phyloP scores from a whole-genome alignment of 2,888 invertebrate species.

The Strigamia transsilvanica region DNA sequence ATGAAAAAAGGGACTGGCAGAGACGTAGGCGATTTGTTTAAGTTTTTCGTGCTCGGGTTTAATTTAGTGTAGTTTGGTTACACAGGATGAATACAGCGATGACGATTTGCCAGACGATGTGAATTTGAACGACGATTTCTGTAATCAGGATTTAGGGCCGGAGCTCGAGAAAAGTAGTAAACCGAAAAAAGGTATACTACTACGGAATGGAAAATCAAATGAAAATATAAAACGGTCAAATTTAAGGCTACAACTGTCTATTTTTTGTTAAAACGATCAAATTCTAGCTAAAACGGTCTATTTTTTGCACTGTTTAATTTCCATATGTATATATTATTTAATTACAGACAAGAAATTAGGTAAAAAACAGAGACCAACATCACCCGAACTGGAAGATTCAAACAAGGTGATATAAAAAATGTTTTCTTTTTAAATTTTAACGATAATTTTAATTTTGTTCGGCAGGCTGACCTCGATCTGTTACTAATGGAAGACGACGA shows the following conservation, averaged over 20 bases:
- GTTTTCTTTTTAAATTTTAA: no score
- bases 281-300: no score
- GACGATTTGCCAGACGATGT: constrained; percentile 81
- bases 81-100: constrained; percentile 63
- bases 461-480: constrained; percentile 59
- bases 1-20: constrained; percentile 64
- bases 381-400: background rate
- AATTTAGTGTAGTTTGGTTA: background rate
- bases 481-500: constrained; percentile 61
- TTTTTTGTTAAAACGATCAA: no score
- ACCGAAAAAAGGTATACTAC: background rate
- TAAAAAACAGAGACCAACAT: background rate
- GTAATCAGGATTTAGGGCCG: constrained; percentile 67
- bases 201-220: no score
- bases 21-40: no score
- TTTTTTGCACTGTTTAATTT: no score
- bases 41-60: background rate
- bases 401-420: no score
- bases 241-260: no score
- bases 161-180: constrained; percentile 1
- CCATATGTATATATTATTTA: no score
- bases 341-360: no score
- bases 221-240: no score
- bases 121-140: constrained; percentile 79
- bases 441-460: no score